Conservation (phyloP, 2,113 vertebrate genomes). For the Isichthys henryi region DNA sequence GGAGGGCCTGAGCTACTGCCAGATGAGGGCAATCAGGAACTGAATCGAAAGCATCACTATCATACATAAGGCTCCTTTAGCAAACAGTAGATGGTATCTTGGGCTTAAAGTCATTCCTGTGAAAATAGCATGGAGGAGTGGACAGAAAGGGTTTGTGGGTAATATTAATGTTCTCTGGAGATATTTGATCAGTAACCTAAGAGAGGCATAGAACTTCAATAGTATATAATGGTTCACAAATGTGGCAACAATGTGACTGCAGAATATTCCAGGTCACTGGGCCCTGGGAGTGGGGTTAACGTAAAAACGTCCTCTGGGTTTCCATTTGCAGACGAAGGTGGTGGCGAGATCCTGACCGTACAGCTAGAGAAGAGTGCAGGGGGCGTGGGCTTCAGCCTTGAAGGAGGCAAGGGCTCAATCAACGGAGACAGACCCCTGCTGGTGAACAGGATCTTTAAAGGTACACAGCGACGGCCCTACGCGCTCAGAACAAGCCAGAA, state of each 20-base stretch:
- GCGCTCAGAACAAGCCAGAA: background rate
- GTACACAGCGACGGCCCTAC: conserved; percentile 44
- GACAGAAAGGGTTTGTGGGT: background rate
- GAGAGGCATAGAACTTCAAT: background rate
- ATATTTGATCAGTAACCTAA: background rate
- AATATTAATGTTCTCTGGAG: background rate
- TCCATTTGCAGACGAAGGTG: conserved; percentile 30
- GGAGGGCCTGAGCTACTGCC: background rate
- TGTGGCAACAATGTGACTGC: background rate
- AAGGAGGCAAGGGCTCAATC: conserved; percentile 86
- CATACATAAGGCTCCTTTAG: background rate
- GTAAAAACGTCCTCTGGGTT: background rate
- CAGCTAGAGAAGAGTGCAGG: conserved; percentile 75
- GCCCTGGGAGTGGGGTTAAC: background rate
- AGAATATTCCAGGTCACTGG: background rate
- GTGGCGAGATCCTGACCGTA: conserved; percentile 40
- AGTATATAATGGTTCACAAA: background rate
- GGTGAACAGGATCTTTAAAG: conserved; percentile 81
- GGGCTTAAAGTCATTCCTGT: background rate
- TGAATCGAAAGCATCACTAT: background rate
- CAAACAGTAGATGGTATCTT: background rate
- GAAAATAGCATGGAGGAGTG: background rate
- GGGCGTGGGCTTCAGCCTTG: conserved; percentile 84
- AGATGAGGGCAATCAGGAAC: background rate
- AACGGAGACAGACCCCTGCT: conserved; percentile 79